phyloP scores from a whole-genome alignment of 2,113 vertebrate genomes.

The Brachypodius melanocephalos region DNA sequence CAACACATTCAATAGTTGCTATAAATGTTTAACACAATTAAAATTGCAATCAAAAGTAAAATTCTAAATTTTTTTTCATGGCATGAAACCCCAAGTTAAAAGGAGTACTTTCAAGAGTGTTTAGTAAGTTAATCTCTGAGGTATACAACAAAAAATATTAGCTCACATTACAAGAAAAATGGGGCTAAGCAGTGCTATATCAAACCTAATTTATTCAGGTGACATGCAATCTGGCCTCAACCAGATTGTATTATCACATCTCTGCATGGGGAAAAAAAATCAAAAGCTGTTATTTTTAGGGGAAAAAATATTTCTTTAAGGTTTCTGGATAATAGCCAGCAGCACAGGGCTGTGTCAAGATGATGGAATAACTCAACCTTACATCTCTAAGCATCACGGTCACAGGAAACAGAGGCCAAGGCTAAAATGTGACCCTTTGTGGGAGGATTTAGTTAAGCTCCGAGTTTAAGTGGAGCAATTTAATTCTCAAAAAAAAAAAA shows the following conservation, averaged over 20 bases:
- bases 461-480: not conserved
- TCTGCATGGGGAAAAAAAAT: not conserved
- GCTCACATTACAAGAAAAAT: not conserved
- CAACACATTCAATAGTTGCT: not conserved
- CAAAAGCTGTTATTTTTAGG: constrained; percentile 45
- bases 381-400: constrained; percentile 31
- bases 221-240: constrained; percentile 12
- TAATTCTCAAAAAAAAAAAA: not conserved
- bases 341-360: constrained; percentile 53
- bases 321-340: constrained; percentile 49
- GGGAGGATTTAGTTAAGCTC: constrained; percentile 42
- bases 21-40: not conserved
- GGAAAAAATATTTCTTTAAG: constrained; percentile 19
- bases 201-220: constrained; percentile 37
- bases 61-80: not conserved
- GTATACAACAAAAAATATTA: not conserved
- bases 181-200: not conserved
- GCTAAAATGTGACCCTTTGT: constrained; percentile 45
- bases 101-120: too few species aligned
- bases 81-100: too few species aligned
- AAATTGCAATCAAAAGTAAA: not conserved
- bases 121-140: not conserved
- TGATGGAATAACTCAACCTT: constrained; percentile 60
- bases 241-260: constrained; percentile 8
- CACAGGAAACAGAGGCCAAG: constrained; percentile 63